Base-by-base conservation (phyloP, 2,113 vertebrate genomes). In the Oostethus manadensis region DNA sequence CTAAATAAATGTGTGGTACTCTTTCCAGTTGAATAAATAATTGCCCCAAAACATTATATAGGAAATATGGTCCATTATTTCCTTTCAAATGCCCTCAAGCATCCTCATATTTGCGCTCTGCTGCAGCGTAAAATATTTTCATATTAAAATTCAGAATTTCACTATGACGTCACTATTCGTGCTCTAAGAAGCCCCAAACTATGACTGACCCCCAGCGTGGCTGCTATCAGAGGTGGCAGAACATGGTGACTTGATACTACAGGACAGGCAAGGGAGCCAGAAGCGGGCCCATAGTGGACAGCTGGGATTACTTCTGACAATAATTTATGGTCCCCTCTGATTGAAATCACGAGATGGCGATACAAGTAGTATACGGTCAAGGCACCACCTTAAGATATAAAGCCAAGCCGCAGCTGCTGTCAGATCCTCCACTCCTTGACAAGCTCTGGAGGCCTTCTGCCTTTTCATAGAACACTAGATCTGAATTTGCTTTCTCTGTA, bases 361-460 rank as follows among this genome's bases (percentile, higher is more conserved):
- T 79, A 33, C 29, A 33, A 70, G 76, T 42, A 42, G 38, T 42
- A 42, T 42, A 42, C 38, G 80, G 70, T 74, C 66, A 75, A 83
- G 81, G 80, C 84, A 80, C 51, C 73, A 88, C 84, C 84, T 86
- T 82, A 87, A 89, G 87, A 86, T 78, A 87, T 78, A 79, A 87
- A 87, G 68, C 78, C 65, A 73, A 78, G 82, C 74, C 82, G 20
- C 82, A 90, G 84, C 83, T 86, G 87, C 71, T 79, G 80, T 78
- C 74, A 84, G 75, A 80, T 65, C 56, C 74, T 57, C 58, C 42
- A 70, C 58, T 78, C 64, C 66, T 70, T 80, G 76, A 84, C 79
- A 82, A 84, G 66, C 77, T 76, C 83, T 73, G 56, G 75, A 78
- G 79, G 81, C 73, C 81, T 68, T 85, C 75, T 84, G 74, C 66